Conservation (phyloP, 2,888 invertebrate genomes). For the Phyto melanocephala region DNA sequence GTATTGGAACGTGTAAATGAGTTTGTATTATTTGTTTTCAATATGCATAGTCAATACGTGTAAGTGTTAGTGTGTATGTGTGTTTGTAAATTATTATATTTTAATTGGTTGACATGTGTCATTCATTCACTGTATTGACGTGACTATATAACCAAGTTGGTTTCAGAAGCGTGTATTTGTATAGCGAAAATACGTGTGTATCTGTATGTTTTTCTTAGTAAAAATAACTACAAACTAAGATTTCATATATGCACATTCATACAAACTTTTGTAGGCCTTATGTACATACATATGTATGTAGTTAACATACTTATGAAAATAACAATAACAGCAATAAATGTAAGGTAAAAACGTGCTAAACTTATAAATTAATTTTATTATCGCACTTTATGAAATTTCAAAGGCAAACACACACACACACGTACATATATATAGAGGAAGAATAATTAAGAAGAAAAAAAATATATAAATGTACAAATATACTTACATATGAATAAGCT, state of each 20-base stretch:
- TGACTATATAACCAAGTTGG: neutral
- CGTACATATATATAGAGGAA: neutral
- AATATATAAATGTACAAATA: too few species aligned
- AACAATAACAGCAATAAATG: constrained; percentile 13
- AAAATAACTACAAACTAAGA: neutral
- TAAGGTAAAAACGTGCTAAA: constrained; percentile 43
- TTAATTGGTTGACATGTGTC: constrained; percentile 73
- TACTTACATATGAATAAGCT: too few species aligned
- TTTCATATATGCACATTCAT: neutral
- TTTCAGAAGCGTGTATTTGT: constrained; percentile 8
- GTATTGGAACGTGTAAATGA: constrained; percentile 37
- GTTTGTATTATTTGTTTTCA: constrained; percentile 14
- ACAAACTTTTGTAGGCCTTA: neutral
- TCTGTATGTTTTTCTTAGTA: neutral
- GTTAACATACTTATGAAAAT: neutral
- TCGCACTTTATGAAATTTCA: neutral
- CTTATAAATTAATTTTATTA: constrained; percentile 40
- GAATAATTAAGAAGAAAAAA: neutral
- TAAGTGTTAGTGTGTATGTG: constrained; percentile 13
- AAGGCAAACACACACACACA: too few species aligned
- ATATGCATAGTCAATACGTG: neutral
- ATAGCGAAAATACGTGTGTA: too few species aligned
- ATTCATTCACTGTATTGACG: constrained; percentile 66
- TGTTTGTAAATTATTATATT: constrained; percentile 69
- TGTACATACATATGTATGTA: neutral